Evolutionary conservation across 2,113 vertebrate genomes (phyloP).

Genomic region (Thunnus thynnus): DNA sequence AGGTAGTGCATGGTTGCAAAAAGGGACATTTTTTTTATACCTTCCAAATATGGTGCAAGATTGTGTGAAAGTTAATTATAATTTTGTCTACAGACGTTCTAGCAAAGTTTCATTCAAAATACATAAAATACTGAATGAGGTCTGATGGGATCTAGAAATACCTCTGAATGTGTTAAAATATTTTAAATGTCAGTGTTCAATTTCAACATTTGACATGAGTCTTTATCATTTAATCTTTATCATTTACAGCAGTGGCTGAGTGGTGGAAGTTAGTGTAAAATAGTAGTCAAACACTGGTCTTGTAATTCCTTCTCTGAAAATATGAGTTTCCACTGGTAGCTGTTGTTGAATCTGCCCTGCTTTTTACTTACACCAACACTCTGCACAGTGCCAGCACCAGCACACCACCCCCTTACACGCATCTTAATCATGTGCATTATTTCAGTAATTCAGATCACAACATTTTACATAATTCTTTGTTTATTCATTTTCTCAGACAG

Average conservation of each 20-base stretch:
- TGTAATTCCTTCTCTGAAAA: background rate
- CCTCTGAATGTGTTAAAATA: too few relatives aligned
- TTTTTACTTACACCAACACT: slow-evolving; percentile 32
- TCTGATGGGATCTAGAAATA: too few relatives aligned
- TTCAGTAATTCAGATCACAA: slow-evolving; percentile 76
- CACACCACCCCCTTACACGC: slow-evolving; percentile 21
- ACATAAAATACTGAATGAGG: background rate
- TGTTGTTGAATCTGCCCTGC: slow-evolving; percentile 24
- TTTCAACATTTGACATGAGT: too few relatives aligned
- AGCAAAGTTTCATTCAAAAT: background rate
- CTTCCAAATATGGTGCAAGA: background rate
- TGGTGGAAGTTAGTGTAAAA: background rate
- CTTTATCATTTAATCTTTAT: background rate
- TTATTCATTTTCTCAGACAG: slow-evolving; percentile 81
- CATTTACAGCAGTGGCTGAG: background rate
- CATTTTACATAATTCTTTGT: slow-evolving; percentile 84
- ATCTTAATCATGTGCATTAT: slow-evolving; percentile 71
- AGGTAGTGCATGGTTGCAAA: slow-evolving; percentile 7
- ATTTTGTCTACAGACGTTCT: background rate
- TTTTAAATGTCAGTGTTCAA: too few relatives aligned
- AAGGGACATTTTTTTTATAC: background rate
- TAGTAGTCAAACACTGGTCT: background rate
- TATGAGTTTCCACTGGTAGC: slow-evolving; percentile 7
- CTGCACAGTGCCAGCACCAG: background rate
- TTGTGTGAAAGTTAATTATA: background rate